Percentiles rank a stretch among this genome's conserved stretches.
phyloP scores from a whole-genome alignment of 2,797 vertebrate species.

The Hippopotamyrus pictus region DNA sequence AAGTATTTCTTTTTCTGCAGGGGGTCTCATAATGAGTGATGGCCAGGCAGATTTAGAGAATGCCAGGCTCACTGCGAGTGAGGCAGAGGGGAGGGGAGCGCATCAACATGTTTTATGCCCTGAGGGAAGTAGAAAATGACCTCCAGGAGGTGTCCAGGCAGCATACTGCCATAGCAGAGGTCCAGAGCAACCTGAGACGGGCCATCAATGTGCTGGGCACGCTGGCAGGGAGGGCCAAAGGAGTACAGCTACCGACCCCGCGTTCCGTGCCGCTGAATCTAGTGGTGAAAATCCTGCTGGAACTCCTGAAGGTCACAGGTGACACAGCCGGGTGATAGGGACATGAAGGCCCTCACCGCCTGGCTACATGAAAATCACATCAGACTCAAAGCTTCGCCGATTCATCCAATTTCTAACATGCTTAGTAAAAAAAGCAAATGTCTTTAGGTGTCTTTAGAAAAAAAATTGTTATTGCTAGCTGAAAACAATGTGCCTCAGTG shows the following conservation, averaged over 20 bases:
- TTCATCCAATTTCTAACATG: neutral
- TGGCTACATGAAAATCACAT: neutral
- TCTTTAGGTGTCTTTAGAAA: neutral
- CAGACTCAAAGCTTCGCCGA: neutral
- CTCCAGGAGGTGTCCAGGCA: neutral
- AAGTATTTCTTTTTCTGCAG: neutral
- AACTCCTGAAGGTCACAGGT: neutral
- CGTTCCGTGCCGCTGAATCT: neutral
- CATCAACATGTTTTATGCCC: neutral
- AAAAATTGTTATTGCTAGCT: neutral
- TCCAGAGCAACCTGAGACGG: neutral
- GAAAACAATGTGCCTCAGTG: neutral
- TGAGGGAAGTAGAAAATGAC: neutral
- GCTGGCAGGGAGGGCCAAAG: neutral
- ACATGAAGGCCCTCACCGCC: neutral
- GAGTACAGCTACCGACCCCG: neutral
- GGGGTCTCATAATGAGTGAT: conserved; percentile 7
- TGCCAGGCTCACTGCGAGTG: neutral
- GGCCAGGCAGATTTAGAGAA: neutral
- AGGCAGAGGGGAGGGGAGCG: neutral
- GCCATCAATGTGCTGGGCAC: conserved; percentile 7
- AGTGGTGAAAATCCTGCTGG: neutral
- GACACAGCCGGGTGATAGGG: neutral
- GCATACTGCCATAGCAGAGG: neutral
- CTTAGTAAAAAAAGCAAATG: neutral